A percentile compares a stretch with the other conserved stretches of the same genome.
These are phyloP conservation scores for Rhagoletis pomonella DNA, from an alignment of 1,140 invertebrate species.

Conservation along the genomic window DNA sequence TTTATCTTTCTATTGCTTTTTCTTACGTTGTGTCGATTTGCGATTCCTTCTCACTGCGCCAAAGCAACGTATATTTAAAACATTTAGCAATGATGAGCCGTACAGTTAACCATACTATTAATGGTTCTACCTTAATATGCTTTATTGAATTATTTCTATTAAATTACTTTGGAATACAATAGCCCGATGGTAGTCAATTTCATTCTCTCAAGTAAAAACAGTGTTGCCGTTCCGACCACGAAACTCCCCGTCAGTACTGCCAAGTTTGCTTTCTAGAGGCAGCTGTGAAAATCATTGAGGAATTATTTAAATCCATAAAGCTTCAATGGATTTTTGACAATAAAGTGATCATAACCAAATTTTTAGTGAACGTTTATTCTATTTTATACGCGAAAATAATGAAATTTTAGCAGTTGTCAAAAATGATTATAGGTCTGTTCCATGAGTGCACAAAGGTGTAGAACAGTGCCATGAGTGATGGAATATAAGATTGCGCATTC, in stretches of 20 bases:
- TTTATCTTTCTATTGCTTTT: conserved; percentile 24
- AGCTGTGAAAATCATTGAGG: too few relatives aligned
- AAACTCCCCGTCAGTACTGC: background rate
- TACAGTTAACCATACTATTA: background rate
- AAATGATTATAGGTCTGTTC: too few relatives aligned
- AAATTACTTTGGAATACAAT: conserved; percentile 36
- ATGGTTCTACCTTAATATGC: background rate
- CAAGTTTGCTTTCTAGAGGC: background rate
- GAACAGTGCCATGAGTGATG: too few relatives aligned
- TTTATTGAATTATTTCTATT: background rate
- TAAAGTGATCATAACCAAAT: too few relatives aligned
- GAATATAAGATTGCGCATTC: too few relatives aligned
- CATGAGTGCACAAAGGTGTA: too few relatives aligned
- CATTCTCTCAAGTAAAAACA: conserved; percentile 44
- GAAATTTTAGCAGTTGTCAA: too few relatives aligned
- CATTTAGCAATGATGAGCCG: background rate
- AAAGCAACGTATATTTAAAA: background rate
- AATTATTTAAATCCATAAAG: too few relatives aligned
- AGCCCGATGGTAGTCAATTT: conserved; percentile 38
- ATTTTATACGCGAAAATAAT: too few relatives aligned
- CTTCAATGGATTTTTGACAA: too few relatives aligned
- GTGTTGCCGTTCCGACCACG: background rate
- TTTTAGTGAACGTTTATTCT: too few relatives aligned
- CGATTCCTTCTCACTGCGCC: background rate
- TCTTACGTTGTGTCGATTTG: conserved; percentile 2